phyloP scores from a whole-genome alignment of 2,113 vertebrate species.

The Protobothrops mucrosquamatus region DNA sequence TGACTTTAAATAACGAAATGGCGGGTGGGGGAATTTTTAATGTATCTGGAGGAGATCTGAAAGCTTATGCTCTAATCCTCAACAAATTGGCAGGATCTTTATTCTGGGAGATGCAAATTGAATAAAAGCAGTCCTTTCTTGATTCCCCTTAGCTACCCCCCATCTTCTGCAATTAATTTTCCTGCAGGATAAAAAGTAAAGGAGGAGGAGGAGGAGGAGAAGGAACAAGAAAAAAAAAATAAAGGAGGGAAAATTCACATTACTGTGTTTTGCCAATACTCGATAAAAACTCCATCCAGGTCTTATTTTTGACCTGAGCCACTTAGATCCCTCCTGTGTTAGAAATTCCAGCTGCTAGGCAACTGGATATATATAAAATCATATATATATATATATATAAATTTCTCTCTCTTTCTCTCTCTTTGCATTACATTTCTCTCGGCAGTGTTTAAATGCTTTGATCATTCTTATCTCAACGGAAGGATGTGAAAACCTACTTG shows the following conservation, averaged over 20 bases:
- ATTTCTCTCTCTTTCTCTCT: constrained; percentile 39
- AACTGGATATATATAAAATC: too few relatives aligned
- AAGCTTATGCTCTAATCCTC: constrained; percentile 6
- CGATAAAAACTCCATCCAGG: background rate
- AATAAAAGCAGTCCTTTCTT: background rate
- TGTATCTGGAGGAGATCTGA: constrained; percentile 14
- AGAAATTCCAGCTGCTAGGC: too few relatives aligned
- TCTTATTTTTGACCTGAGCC: constrained; percentile 51
- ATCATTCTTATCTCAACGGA: constrained; percentile 64
- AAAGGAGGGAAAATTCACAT: background rate
- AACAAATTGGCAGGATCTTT: constrained; percentile 30
- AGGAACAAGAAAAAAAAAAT: background rate
- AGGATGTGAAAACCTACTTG: constrained; percentile 61
- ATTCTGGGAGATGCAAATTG: background rate
- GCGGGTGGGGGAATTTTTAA: background rate
- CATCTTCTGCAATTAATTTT: background rate
- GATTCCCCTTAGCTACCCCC: background rate
- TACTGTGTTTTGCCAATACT: too few relatives aligned
- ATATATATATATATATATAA: too few relatives aligned
- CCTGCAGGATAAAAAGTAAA: background rate
- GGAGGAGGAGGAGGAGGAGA: background rate
- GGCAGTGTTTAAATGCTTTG: constrained; percentile 67
- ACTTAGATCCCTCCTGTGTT: constrained; percentile 63
- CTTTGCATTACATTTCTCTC: constrained; percentile 59
- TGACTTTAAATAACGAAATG: background rate